These are phyloP conservation scores for Platysternon megacephalum DNA, from an alignment of 2,113 vertebrate species.

Conservation along the genomic window DNA sequence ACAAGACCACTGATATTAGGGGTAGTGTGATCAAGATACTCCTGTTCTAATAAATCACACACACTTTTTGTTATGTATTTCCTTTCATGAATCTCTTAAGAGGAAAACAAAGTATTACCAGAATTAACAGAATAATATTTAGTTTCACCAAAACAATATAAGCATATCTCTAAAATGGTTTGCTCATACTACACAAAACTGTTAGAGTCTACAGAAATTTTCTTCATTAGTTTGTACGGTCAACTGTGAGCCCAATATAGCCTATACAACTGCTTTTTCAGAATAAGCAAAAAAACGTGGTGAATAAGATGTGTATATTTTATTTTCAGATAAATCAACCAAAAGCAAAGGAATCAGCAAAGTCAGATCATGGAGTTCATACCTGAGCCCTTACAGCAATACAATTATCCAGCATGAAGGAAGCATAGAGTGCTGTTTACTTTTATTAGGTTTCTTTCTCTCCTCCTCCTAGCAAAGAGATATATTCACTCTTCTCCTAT, in stretches of 20 bases:
- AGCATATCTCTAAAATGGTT: background rate
- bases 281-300: background rate
- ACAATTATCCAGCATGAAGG: background rate
- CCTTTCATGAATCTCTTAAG: background rate
- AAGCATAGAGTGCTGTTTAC: rapidly evolving
- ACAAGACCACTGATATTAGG: background rate
- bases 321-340: background rate
- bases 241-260: background rate
- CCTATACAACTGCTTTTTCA: background rate
- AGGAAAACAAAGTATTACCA: background rate
- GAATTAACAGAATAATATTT: background rate
- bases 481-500: background rate
- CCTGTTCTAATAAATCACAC: background rate
- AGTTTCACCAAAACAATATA: background rate
- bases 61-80: background rate
- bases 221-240: background rate
- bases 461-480: background rate
- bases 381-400: background rate
- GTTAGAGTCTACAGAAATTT: background rate
- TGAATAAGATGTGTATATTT: background rate
- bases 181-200: background rate
- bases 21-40: background rate
- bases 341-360: background rate
- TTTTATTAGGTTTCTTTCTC: background rate
- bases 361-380: background rate